Evolutionary conservation across 2,797 vertebrate species (phyloP), one percentile per base, ranked within the genome.

Genomic region (Melanotaenia boesemani): DNA sequence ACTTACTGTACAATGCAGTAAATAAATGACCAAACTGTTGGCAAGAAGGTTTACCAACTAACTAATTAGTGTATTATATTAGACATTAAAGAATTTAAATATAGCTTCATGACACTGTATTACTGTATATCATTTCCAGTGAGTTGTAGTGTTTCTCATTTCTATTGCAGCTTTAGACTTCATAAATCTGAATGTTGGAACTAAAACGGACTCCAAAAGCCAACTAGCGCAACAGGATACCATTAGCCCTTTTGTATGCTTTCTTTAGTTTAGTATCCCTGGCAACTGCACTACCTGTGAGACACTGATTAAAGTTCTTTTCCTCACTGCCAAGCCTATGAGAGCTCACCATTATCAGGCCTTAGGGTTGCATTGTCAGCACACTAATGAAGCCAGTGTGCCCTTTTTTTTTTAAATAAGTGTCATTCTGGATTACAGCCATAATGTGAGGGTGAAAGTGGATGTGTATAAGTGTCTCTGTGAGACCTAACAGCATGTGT

Each of bases 341-440:
- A 92, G 88, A 76, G 80, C 83, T 77, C 74, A 72, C 81, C 84
- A 86, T 88, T 84, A 91, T 72, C 72, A 72, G 85, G 86, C 89
- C 84, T 72, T 70, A 79, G 85, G 69, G 79, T 74, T 74, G 80
- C 78, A 83, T 86, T 85, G 83, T 88, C 82, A 81, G 83, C 76
- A 63, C 86, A 48, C 87, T 92, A 92, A 92, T 90, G 89, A 93
- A 88, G 89, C 86, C 72, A 67, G 67, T 44, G 84, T 77, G 83
- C 81, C 87, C 74, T 4, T 32, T 30, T 64, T 59, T 55, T 66
- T 34, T 79, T 72, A 88, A 88, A 30, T 30, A 30, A 30, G 82
- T 89, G 88, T 92, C 90, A 74, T 92, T 88, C 79, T 92, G 90
- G 89, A 93, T 90, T 91, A 91, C 58, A 52, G 84, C 86, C 88